Conservation (phyloP, 2,113 vertebrate species). For the Heterotilapia buettikoferi region DNA sequence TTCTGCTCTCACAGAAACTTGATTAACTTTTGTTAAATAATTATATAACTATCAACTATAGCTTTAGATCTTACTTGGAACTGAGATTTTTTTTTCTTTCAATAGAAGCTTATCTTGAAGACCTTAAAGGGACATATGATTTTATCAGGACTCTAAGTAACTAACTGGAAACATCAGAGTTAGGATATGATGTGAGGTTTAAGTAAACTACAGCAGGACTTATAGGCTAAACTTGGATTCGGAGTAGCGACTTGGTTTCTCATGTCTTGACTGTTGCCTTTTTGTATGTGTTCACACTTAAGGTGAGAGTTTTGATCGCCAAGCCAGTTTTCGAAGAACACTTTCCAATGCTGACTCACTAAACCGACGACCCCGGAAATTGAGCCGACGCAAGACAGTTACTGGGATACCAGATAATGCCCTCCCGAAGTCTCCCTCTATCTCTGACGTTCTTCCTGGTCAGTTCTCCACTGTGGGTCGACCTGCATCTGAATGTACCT, state of each 20-base stretch:
- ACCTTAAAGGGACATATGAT: background rate
- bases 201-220: background rate
- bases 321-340: constrained; percentile 89
- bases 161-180: background rate
- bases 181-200: background rate
- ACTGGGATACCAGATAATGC: constrained; percentile 82
- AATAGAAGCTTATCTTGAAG: background rate
- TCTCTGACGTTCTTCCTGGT: constrained; percentile 66
- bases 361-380: constrained; percentile 82
- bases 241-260: background rate
- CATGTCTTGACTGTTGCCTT: background rate
- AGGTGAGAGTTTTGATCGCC: constrained; percentile 97
- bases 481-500: constrained; percentile 46
- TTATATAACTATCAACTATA: background rate
- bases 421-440: constrained; percentile 68
- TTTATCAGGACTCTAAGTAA: background rate
- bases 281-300: constrained; percentile 42
- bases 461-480: constrained; percentile 76
- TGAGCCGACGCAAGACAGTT: constrained; percentile 87
- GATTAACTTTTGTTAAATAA: background rate
- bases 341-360: constrained; percentile 84
- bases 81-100: background rate
- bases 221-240: background rate
- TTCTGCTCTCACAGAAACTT: background rate
- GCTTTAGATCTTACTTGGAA: background rate